phyloP scores from a whole-genome alignment of 2,797 vertebrate genomes.

The Pseudochaenichthys georgianus region DNA sequence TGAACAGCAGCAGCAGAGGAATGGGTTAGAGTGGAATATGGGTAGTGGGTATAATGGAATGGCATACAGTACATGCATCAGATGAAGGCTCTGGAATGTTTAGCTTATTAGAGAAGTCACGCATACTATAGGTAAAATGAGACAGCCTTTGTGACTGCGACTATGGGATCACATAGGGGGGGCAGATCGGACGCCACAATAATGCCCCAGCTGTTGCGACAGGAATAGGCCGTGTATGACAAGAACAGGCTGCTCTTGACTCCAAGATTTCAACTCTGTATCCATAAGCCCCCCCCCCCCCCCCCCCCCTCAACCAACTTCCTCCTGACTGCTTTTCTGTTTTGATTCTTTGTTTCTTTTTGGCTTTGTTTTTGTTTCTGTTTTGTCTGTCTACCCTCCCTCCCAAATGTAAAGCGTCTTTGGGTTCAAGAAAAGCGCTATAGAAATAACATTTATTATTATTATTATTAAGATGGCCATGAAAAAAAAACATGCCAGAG shows the following conservation, averaged over 20 bases:
- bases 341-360: no score
- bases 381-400: no score
- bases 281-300: no score
- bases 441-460: no score
- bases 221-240: slow-evolving; percentile 66
- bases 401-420: no score
- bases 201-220: slow-evolving; percentile 76
- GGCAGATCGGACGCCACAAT: slow-evolving; percentile 60
- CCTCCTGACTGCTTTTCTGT: no score
- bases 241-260: slow-evolving; percentile 51
- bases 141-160: slow-evolving; percentile 64
- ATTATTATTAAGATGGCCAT: slow-evolving; percentile 4
- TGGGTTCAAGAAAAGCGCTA: no score
- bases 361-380: no score
- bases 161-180: slow-evolving; percentile 45
- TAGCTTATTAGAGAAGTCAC: slow-evolving; percentile 51
- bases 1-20: slow-evolving; percentile 32
- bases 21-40: slow-evolving; percentile 44
- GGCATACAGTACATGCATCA: slow-evolving; percentile 32
- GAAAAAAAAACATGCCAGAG: slow-evolving; percentile 17
- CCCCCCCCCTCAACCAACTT: no score
- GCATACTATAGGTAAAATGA: slow-evolving; percentile 62
- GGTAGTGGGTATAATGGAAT: slow-evolving; percentile 53
- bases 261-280: background rate
- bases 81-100: slow-evolving; percentile 56